Base-by-base conservation (phyloP, 2,888 invertebrate genomes). In the Lacanobia oleracea region DNA sequence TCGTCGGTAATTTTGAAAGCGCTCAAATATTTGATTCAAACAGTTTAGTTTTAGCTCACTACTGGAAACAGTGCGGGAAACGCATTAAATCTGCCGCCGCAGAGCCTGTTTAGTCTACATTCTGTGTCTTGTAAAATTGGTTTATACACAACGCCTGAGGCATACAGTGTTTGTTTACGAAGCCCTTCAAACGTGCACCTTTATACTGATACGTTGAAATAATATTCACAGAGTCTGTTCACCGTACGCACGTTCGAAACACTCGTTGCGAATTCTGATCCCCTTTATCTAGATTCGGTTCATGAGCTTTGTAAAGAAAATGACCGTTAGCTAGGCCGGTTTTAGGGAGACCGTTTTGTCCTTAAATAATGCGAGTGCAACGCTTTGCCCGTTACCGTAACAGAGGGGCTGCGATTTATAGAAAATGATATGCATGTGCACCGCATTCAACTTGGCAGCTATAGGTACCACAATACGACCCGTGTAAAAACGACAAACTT, bases 21-120 rank as follows among this genome's bases (percentile, higher is more conserved):
- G 45, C 48, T 60, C 65, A 72, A 75, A 72, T 80, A 82, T 79
- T 79, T 67, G 77, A 65, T 67, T 64, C 70, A 77, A 81, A 85
- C 81, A 79, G 65, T 72, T 72, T 75, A 48, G 64, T 72, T 78
- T 83, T 72, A 78, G 81, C 79, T 62, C 65, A 67, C 62, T 67
- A 57, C 67, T 74, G 77, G 61, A 75, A 77, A 64, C 79, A 73
- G 70, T 72, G 65, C 80, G 76, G 80, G 77, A 83, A 91, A 91
- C 85, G 89, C 91, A 89, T 92, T 91, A 92, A 91, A 88, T 88
- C 85, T 84, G 88, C 88, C 88, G 85, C 89, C 87, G 45, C 73
- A 67, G 72, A 72, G 67, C 88, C 89, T 93, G 94, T 94, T 94
- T 93, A 94, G 93, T 94, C 93, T 94, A 88, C 90, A 79, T 86